Evolutionary conservation across 2,113 vertebrate genomes (phyloP).

Genomic region (Myocastor coypus): DNA sequence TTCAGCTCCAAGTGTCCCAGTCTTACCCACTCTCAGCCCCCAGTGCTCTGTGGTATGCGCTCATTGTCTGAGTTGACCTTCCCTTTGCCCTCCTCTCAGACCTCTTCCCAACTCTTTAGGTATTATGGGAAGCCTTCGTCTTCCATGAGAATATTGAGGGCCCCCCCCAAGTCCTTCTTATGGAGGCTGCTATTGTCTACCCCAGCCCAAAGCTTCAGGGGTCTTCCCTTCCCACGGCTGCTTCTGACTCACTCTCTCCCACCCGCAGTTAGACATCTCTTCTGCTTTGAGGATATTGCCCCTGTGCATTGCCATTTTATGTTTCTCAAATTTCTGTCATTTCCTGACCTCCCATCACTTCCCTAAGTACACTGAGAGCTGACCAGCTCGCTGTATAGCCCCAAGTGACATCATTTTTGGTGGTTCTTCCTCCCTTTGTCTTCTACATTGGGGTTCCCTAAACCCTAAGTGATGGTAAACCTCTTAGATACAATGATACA

Average conservation of each 20-base stretch:
- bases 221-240: neutral
- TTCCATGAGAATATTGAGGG: neutral
- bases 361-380: neutral
- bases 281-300: neutral
- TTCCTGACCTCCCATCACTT: neutral
- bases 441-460: neutral
- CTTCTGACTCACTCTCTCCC: neutral
- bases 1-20: neutral
- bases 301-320: too few species aligned
- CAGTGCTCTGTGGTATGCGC: neutral
- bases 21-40: too few species aligned
- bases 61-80: neutral
- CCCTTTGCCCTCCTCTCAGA: neutral
- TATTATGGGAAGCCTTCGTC: neutral
- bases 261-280: neutral
- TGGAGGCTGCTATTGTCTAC: neutral
- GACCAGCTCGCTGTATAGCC: neutral
- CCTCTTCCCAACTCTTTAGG: neutral
- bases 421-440: neutral
- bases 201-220: neutral
- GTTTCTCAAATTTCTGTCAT: neutral
- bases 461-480: neutral
- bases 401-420: neutral
- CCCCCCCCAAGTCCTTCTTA: neutral
- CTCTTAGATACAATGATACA: neutral